Evolutionary conservation across 2,113 vertebrate species (phyloP).

Genomic region (Pogona vitticeps): DNA sequence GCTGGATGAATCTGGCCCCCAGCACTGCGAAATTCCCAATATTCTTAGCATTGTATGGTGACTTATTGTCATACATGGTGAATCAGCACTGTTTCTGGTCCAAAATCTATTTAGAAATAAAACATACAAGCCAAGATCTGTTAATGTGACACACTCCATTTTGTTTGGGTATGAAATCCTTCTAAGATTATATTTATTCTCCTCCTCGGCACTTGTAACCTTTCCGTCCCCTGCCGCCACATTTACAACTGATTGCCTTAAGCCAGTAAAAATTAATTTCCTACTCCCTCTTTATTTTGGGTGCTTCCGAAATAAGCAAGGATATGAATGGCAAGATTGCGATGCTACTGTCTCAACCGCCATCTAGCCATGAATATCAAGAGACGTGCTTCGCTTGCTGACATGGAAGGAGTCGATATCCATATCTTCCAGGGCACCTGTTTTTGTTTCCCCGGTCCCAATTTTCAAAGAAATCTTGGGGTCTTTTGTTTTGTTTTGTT

Average conservation of each 20-base stretch:
- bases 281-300: slow-evolving; percentile 32
- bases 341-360: slow-evolving; percentile 28
- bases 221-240: neutral
- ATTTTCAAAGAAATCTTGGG: neutral
- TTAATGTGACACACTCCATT: neutral
- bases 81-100: fast-evolving
- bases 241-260: slow-evolving; percentile 19
- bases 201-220: neutral
- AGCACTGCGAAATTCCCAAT: too few species aligned
- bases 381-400: slow-evolving; percentile 37
- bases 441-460: too few species aligned
- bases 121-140: neutral
- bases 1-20: neutral
- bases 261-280: slow-evolving; percentile 35
- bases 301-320: slow-evolving; percentile 42
- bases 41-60: neutral
- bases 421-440: neutral
- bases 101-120: fast-evolving
- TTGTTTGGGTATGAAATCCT: neutral
- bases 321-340: neutral
- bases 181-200: neutral
- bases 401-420: slow-evolving; percentile 1
- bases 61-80: fast-evolving
- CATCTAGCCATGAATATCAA: slow-evolving; percentile 44
- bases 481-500: neutral